phyloP scores from a whole-genome alignment of 2,113 vertebrate species.

The Lamprotornis superbus region DNA sequence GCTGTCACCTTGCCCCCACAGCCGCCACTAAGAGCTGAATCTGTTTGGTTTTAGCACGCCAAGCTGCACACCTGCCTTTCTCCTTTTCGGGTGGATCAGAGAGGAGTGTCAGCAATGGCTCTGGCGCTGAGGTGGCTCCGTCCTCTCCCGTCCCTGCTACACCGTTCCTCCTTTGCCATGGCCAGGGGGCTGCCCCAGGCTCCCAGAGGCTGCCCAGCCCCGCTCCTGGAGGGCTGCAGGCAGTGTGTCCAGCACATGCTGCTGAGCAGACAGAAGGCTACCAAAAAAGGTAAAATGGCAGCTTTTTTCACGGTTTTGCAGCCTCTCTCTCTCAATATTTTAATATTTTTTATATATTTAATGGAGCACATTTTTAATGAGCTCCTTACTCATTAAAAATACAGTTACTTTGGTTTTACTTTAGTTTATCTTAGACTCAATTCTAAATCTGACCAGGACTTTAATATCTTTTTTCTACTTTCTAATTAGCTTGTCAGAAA shows the following conservation, averaged over 20 bases:
- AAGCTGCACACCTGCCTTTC: accelerated
- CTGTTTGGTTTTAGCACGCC: accelerated
- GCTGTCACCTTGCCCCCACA: accelerated
- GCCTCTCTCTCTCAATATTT: background rate
- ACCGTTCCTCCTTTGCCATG: background rate
- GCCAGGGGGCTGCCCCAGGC: conserved; percentile 8
- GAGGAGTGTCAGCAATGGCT: conserved; percentile 30
- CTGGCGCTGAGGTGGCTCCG: conserved; percentile 72
- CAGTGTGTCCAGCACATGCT: background rate
- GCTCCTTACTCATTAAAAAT: background rate
- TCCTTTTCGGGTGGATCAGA: background rate
- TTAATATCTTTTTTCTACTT: background rate
- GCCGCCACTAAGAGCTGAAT: accelerated
- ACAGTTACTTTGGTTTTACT: background rate
- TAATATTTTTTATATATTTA: background rate
- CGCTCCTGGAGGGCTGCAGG: background rate
- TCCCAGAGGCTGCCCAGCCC: background rate
- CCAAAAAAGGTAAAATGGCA: conserved; percentile 87
- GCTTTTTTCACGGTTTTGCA: background rate
- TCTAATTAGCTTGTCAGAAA: background rate
- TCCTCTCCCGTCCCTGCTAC: conserved; percentile 68
- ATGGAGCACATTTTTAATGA: background rate
- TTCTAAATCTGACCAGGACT: background rate
- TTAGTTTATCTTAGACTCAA: background rate
- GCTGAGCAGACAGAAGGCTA: conserved; percentile 79